Conservation (phyloP, 2,113 vertebrate genomes). For the Strix uralensis region DNA sequence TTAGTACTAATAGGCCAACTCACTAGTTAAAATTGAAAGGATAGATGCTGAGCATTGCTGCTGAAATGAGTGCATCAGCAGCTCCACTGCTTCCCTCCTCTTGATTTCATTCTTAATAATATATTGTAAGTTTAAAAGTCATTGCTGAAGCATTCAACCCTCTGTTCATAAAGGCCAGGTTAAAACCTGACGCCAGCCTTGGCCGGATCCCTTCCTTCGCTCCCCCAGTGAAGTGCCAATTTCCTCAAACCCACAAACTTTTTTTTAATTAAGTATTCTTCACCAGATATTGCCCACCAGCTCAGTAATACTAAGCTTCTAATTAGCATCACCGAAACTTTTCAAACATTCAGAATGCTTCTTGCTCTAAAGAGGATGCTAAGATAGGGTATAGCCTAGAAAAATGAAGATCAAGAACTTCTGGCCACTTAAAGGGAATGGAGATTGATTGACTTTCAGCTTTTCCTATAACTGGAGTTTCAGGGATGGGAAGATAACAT, state of each 20-base stretch:
- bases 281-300: neutral
- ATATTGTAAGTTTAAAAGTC: neutral
- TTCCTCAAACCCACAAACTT: neutral
- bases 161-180: neutral
- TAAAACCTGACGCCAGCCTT: neutral
- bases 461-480: neutral
- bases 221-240: rapidly evolving
- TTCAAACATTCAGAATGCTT: neutral
- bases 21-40: neutral
- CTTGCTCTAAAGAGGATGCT: neutral
- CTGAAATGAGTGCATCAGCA: neutral
- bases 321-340: neutral
- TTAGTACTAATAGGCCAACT: neutral
- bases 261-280: neutral
- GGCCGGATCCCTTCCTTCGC: neutral
- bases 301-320: neutral
- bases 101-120: neutral
- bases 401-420: neutral
- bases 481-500: neutral
- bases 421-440: neutral
- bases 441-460: neutral
- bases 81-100: neutral
- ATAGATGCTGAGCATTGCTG: neutral
- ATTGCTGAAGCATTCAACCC: neutral
- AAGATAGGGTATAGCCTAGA: neutral